phyloP scores from a whole-genome alignment of 2,797 vertebrate species.

The Chiroxiphia lanceolata region DNA sequence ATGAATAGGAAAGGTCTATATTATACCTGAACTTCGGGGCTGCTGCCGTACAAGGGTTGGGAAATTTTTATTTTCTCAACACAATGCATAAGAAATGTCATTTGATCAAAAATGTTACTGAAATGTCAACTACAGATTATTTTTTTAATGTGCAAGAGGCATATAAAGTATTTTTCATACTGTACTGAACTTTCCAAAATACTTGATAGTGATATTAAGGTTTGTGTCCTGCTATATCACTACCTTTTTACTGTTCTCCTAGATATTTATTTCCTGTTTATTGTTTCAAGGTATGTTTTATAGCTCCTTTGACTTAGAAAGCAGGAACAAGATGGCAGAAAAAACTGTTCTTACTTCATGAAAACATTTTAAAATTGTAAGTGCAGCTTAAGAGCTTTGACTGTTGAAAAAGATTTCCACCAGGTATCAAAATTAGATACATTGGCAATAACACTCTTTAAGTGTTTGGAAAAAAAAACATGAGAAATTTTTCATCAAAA shows the following conservation, averaged over 20 bases:
- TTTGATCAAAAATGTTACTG: not conserved
- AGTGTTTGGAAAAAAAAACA: not conserved
- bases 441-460: not conserved
- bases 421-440: not conserved
- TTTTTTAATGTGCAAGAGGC: slow-evolving; percentile 5
- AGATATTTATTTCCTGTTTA: not conserved
- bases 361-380: not conserved
- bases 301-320: not conserved
- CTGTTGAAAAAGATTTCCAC: not conserved
- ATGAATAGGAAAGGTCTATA: not conserved
- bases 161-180: slow-evolving; percentile 14
- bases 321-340: not conserved
- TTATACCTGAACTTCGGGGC: not conserved
- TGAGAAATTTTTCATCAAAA: not conserved
- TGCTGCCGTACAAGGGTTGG: not conserved
- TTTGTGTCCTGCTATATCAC: not conserved
- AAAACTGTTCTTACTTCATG: not conserved
- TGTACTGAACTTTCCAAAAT: not conserved
- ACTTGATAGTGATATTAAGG: not conserved
- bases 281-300: not conserved
- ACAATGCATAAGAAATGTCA: not conserved
- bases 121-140: not conserved
- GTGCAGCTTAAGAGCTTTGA: not conserved
- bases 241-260: not conserved
- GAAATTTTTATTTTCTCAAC: not conserved